Percentiles rank a stretch among this genome's conserved stretches.
phyloP scores from a whole-genome alignment of 2,888 invertebrate species.

The Hanleya hanleyi region DNA sequence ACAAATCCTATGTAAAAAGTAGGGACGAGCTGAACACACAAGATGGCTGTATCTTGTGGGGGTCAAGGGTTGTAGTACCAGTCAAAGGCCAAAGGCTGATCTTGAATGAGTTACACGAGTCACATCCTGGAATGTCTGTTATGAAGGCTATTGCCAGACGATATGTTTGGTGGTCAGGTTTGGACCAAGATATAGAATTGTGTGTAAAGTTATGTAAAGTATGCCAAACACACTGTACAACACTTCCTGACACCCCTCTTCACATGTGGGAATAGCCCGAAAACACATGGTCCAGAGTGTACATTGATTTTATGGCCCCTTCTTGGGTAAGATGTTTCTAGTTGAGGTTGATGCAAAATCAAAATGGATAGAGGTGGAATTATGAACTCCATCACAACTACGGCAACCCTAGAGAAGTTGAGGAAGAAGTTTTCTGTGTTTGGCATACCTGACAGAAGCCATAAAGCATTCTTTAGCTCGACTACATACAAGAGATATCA shows the following conservation, averaged over 20 bases:
- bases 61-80: not conserved
- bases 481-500: no score
- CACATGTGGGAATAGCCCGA: not conserved
- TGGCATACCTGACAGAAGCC: not conserved
- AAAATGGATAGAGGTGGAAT: not conserved
- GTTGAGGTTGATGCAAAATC: not conserved
- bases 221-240: not conserved
- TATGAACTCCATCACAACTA: no score
- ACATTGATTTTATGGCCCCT: not conserved
- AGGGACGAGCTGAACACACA: not conserved
- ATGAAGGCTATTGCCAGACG: not conserved
- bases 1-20: not conserved
- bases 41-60: not conserved
- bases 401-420: no score
- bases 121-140: no score
- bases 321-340: not conserved
- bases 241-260: not conserved
- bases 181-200: not conserved
- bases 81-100: not conserved
- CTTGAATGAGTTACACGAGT: no score
- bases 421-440: not conserved
- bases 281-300: not conserved
- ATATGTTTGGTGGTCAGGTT: no score
- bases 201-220: not conserved
- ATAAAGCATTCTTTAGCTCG: no score